phyloP scores from a whole-genome alignment of 2,797 vertebrate genomes.

The Aulostomus chinensis region DNA sequence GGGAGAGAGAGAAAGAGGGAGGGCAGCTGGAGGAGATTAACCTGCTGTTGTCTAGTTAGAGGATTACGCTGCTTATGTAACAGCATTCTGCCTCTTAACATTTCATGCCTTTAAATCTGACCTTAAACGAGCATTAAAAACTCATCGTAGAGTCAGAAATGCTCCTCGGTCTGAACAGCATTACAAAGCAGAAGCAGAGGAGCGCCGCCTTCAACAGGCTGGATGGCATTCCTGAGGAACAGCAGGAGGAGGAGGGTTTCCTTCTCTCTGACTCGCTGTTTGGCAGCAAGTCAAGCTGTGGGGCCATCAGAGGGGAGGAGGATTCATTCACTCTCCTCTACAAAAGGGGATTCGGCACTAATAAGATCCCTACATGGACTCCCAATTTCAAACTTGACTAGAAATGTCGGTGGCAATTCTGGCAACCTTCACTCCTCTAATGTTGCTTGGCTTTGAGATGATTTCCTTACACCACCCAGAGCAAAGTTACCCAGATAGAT shows the following conservation, averaged over 20 bases:
- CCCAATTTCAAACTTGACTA: not conserved
- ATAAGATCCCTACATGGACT: no score
- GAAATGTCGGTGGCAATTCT: not conserved
- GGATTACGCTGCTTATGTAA: constrained; percentile 41
- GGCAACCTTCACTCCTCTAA: constrained; percentile 1
- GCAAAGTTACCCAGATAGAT: no score
- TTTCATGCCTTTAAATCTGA: constrained; percentile 1
- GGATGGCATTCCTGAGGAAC: constrained; percentile 19
- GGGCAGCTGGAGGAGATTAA: constrained; percentile 11
- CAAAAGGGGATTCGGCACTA: no score
- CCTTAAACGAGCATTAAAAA: not conserved
- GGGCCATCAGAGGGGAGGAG: constrained; percentile 33
- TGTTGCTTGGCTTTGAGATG: not conserved
- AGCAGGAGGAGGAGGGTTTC: constrained; percentile 2
- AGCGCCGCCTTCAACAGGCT: constrained; percentile 6
- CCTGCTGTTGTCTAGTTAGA: constrained; percentile 5
- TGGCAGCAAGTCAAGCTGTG: constrained; percentile 40
- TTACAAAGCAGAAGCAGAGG: not conserved
- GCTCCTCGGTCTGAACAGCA: not conserved
- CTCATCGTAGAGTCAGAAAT: not conserved
- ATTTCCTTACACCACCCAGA: not conserved
- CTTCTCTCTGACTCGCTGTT: constrained; percentile 16
- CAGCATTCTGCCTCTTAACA: constrained; percentile 2
- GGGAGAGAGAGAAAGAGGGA: not conserved
- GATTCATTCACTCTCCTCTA: constrained; percentile 18